Conservation (phyloP, 2,797 vertebrate genomes). For the Microctenopoma lineatum region DNA sequence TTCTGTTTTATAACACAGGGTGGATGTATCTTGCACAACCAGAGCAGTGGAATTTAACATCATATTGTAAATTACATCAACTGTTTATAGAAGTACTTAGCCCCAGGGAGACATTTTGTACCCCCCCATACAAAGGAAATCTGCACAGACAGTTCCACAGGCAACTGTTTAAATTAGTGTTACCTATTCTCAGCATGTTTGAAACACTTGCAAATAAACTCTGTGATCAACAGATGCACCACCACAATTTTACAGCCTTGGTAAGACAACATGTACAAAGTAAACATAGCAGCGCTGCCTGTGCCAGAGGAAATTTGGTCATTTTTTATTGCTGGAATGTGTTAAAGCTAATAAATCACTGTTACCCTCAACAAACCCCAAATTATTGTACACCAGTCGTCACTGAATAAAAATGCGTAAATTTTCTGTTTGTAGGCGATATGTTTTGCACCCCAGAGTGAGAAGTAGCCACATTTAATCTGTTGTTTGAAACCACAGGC, state of each 20-base stretch:
- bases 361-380: neutral
- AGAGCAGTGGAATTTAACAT: neutral
- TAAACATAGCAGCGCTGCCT: neutral
- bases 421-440: constrained; percentile 1
- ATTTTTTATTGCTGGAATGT: neutral
- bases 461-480: neutral
- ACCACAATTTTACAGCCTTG: constrained; percentile 18
- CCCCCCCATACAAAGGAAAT: neutral
- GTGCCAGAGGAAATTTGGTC: neutral
- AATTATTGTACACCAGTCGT: neutral
- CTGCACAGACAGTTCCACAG: neutral
- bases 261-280: constrained; percentile 9
- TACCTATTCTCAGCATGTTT: neutral
- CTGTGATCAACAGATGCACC: neutral
- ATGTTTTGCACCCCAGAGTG: neutral
- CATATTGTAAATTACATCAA: constrained; percentile 1
- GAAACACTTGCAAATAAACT: neutral
- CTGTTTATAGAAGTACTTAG: constrained; percentile 8
- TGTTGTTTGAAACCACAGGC: constrained; percentile 11
- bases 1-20: constrained; percentile 24
- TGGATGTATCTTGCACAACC: constrained; percentile 14
- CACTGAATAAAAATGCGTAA: neutral
- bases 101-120: too few relatives aligned
- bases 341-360: constrained; percentile 17
- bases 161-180: constrained; percentile 2